Evolutionary conservation across 2,888 invertebrate genomes (phyloP), one percentile per base, ranked within the genome.

Genomic region (Axea sp.): DNA sequence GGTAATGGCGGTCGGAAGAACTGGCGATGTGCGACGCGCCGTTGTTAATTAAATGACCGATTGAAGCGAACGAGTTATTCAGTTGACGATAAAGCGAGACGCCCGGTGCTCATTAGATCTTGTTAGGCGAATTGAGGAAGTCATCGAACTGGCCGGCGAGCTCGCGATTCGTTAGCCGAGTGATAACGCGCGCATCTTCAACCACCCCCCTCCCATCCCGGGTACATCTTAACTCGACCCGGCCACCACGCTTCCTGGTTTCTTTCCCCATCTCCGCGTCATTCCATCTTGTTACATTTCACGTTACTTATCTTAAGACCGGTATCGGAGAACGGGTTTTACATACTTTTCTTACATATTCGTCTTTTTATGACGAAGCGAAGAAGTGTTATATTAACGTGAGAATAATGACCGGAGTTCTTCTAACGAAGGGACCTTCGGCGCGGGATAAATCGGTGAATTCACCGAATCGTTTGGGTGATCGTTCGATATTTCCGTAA

Each of bases 221-320:
- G 19, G 12, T 39, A 55, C 62, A 8, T 71, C 55, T 62, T 8
- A 55, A 62, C 37, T 53, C 62, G 62, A 62, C 72, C 69, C 39
- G 53, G 62, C 51, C 69, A 37, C 45, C 24, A 68, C 26, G 71
- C 78, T 81, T 81, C 81, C 81, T 79, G 77, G 77, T 79, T 80
- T 78, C 73, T 75, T 78, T 76, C 51, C 14, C 51, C 22, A n/a
- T n/a, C n/a, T n/a, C n/a, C n/a, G n/a, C 43, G 59, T 74, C 69
- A 71, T 49, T 65, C 60, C 71, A 49, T 41, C 75, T 75, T 60
- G 75, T 75, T 75, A 75, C 75, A 67, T 71, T 71, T 75, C 69
- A 65, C 74, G 74, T 75, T 69, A 55, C 60, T 75, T 75, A 69
- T 74, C 68, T 37, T 26, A 7, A 60, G 74, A 68, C 65, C 69